Evolutionary conservation across 2,113 vertebrate species (phyloP).

Genomic region (Catharus fuscescens): DNA sequence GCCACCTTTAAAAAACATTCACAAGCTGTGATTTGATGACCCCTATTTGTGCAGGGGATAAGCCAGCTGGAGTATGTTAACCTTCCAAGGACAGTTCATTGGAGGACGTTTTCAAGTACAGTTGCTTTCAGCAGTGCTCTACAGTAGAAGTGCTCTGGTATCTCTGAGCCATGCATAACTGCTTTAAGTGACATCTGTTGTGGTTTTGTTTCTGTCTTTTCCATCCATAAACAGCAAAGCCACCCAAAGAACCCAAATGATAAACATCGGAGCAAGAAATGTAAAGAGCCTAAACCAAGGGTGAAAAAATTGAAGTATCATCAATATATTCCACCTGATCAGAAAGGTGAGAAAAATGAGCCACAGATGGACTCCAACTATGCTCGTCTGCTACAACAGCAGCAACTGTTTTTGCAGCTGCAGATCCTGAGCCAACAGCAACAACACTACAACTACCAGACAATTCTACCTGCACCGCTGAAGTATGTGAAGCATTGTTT

Average conservation of each 20-base stretch:
- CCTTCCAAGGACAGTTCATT: background rate
- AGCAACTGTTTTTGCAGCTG: constrained; percentile 94
- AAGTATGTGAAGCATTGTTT: constrained; percentile 80
- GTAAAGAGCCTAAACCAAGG: constrained; percentile 89
- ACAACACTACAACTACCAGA: constrained; percentile 90
- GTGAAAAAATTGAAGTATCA: constrained; percentile 98
- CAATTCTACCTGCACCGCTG: constrained; percentile 82
- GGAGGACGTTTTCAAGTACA: background rate
- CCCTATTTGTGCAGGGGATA: background rate
- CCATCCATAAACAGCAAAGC: constrained; percentile 83
- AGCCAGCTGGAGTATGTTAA: background rate
- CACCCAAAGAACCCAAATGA: constrained; percentile 89
- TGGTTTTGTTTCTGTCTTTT: constrained; percentile 6
- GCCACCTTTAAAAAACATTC: background rate
- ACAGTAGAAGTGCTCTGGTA: background rate
- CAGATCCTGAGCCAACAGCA: constrained; percentile 93
- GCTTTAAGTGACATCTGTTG: background rate
- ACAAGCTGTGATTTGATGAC: background rate
- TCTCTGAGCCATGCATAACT: background rate
- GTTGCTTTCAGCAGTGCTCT: background rate
- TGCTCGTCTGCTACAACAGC: constrained; percentile 94
- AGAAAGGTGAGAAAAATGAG: constrained; percentile 91
- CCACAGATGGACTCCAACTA: constrained; percentile 96
- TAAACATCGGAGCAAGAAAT: constrained; percentile 94
- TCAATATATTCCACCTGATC: constrained; percentile 97